Conservation (phyloP, 1,140 invertebrate species). For the Camponotus pennsylvanicus region DNA sequence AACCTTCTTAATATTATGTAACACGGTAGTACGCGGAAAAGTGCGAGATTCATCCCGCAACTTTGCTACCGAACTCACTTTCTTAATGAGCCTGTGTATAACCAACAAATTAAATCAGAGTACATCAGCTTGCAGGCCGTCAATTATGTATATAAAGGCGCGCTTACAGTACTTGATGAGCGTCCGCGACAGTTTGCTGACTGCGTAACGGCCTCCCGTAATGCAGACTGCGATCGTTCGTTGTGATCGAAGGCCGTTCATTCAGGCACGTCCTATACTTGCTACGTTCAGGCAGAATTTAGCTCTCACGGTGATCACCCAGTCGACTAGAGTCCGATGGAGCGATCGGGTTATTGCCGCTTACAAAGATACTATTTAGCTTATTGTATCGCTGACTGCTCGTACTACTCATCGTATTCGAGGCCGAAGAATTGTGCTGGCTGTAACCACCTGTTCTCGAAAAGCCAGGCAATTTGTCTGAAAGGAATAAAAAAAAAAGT, state of each 20-base stretch:
- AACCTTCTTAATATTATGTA: conserved; percentile 29
- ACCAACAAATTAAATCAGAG: conserved; percentile 30
- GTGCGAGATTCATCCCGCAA: conserved; percentile 9
- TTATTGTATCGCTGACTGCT: conserved; percentile 85
- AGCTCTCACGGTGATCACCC: conserved; percentile 83
- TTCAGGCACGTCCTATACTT: conserved; percentile 22
- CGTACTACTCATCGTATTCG: conserved; percentile 84
- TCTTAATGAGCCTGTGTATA: conserved; percentile 14
- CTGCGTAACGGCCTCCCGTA: conserved; percentile 40
- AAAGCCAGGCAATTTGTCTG: conserved; percentile 84
- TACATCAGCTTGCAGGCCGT: background rate
- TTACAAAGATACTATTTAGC: conserved; percentile 82
- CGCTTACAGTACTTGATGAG: conserved; percentile 23
- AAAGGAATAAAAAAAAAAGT: conserved; percentile 49
- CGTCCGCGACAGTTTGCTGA: conserved; percentile 28
- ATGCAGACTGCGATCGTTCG: conserved; percentile 59
- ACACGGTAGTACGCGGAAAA: background rate
- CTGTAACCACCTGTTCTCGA: conserved; percentile 80
- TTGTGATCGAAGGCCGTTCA: conserved; percentile 72
- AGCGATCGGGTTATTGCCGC: conserved; percentile 77
- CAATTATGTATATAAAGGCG: background rate
- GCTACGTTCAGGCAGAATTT: conserved; percentile 67
- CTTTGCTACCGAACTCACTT: background rate
- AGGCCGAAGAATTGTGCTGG: conserved; percentile 83
- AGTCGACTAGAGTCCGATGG: conserved; percentile 80